Base-by-base conservation (phyloP, 2,888 invertebrate genomes). In the Lasioglossum leucozonium region DNA sequence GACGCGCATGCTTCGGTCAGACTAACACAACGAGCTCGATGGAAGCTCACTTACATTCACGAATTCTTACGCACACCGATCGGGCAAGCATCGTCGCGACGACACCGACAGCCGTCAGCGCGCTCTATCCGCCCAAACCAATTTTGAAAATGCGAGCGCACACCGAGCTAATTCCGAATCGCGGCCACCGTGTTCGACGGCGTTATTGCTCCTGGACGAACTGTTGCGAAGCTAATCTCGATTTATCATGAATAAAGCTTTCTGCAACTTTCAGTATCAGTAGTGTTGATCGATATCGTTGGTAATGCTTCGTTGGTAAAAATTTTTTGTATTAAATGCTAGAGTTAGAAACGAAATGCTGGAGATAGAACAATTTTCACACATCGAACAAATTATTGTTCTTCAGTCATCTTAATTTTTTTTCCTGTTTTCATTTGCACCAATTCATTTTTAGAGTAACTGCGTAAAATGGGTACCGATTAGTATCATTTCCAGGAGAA, bases 81-180 rank as follows among this genome's bases (percentile, higher is more conserved):
- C 69, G 11, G 47, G 69, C n/a, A 76, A 34, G 18, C 37, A 55
- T 83, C 77, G 75, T 80, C 80, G 79, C 58, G 83, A 55, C 62
- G 16, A 55, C 62, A 16, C 42, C 73, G 26, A 72, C 62, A 8
- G 30, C 62, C 30, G 8, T 30, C 30, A 62, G 30, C 30, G 62
- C 62, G 18, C 62, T 62, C 62, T 62, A 30, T 62, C 16, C 62
- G 30, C 62, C 18, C 55, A 74, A 72, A 34, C 42, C 55, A 73
- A 69, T 76, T 88, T 89, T 30, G 83, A 89, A 89, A 90, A 88
- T 85, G 87, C 87, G 86, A 88, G 90, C 88, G 88, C 13, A 69
- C 18, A 0, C 22, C n/a, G n/a, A 40, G 40, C 37, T 40, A 69
- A 40, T 69, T 69, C n/a, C 37, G n/a, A 69, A 40, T 69, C 40